Base-by-base conservation (phyloP, 2,888 invertebrate species). In the Euspilapteryx auroguttella region DNA sequence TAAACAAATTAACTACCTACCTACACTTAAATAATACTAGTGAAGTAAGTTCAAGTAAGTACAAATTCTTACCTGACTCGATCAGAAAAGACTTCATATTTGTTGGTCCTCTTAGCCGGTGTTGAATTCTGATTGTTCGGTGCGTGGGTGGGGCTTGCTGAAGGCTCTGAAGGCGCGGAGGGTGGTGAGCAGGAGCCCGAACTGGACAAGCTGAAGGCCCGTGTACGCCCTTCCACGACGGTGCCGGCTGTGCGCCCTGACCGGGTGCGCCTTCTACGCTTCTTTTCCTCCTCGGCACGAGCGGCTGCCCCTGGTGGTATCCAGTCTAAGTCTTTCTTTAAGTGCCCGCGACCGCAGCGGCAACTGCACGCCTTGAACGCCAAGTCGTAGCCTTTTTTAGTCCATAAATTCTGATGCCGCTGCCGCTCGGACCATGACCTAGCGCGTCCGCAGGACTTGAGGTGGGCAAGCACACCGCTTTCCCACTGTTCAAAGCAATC, bases 401-500 rank as follows among this genome's bases (percentile, higher is more conserved):
- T 94, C 97, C 97, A 97, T 33, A 97, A 73, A 65, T 96, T 96
- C 73, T 96, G 95, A 45, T 88, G 85, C 14, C 95, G 82, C 61
- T 96, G 96, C 32, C 94, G 82, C 57, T 96, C 95, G 21, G 94
- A 94, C 96, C 96, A 96, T 39, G 90, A 91, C 12, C 95, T 80
- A 3, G 95, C 94, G 20, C 95, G 78, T 27, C 94, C 94, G 68
- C 92, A 92, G 20, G 90, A 87, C 59, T 94, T 91, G 34, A 97
- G 79, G 52, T 91, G 93, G 29, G 88, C 86, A 40, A 96, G 79
- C 32, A 96, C 89, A 21, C 87, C 82, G 58, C 86, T 86, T 68
- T 97, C 95, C 94, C 94, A 97, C 44, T 86, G 83, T 41, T 94
- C 92, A 76, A 96, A 96, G 68, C 96, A 97, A 61, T 90, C 91